Evolutionary conservation across 2,888 invertebrate genomes (phyloP), one percentile per base, ranked within the genome.

Genomic region (Lasioglossum lativentre): DNA sequence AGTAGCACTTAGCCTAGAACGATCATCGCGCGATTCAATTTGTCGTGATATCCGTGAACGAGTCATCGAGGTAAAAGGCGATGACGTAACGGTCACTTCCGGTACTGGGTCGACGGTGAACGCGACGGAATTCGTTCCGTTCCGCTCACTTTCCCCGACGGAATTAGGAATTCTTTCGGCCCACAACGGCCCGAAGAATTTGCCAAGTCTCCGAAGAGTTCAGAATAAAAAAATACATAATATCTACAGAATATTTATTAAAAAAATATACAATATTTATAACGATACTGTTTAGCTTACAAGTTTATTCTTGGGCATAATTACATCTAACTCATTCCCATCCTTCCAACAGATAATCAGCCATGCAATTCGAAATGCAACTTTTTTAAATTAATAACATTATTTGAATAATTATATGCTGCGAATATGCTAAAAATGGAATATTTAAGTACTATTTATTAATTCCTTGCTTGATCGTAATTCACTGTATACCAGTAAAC

Each of bases 401-500:
- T 40, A 78, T 34, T 59, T 47, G 47, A 72, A 38, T 59, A 85
- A 45, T 76, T 79, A 40, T 45, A 85, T 27, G 45, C 47, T 68
- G 47, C 74, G 68, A 40, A 68, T 6, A 68, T 80, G 82, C 45
- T 42, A 27, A 16, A 70, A 72, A 71, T 40, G 59, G 40, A 77
- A 78, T 63, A 83, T 71, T 68, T 34, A 59, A 23, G 74, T 74
- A 38, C 27, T n/a, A 38, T 45, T 16, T 16, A 45, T 95, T 90
- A 97, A 86, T 96, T 96, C 92, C 99, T 96, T 12, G 98, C 99
- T 38, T 91, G 95, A 14, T 97, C 96, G 92, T 97, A 97, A 95
- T 99, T 98, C 19, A 96, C 94, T 76, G 96, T 96, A 94, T 98
- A 99, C 99, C 99, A 99, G 5, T 97, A 95, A 8, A 99, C 99